Evolutionary conservation across 2,113 vertebrate genomes (phyloP).

Genomic region (Sinocyclocheilus maitianheensis): DNA sequence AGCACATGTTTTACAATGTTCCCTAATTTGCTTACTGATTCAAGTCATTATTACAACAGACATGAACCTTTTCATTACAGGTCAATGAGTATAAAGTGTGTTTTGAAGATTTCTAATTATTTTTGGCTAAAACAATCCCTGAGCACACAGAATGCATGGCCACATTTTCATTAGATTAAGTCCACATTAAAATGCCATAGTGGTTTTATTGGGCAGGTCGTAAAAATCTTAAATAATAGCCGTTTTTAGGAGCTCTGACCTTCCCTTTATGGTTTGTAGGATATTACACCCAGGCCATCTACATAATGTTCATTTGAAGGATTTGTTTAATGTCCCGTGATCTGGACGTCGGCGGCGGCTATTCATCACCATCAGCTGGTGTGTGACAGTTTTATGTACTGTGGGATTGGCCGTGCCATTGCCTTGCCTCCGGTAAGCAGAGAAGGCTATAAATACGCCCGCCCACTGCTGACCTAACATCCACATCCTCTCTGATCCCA

Average conservation of each 20-base stretch:
- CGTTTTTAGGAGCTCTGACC: slow-evolving; percentile 14
- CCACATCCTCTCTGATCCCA: too few relatives aligned
- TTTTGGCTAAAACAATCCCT: slow-evolving; percentile 3
- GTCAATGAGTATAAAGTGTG: slow-evolving; percentile 4
- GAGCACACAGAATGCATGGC: not conserved
- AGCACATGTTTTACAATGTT: slow-evolving; percentile 15
- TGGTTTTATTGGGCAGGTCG: slow-evolving; percentile 6
- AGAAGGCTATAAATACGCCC: too few relatives aligned
- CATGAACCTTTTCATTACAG: not conserved
- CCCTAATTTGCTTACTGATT: slow-evolving; percentile 16
- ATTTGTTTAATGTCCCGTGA: slow-evolving; percentile 33
- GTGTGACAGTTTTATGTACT: slow-evolving; percentile 61
- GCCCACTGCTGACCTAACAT: too few relatives aligned
- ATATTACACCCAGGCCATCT: slow-evolving; percentile 3
- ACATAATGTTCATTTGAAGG: slow-evolving; percentile 11
- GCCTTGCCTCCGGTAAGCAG: too few relatives aligned
- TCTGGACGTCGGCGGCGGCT: slow-evolving; percentile 33
- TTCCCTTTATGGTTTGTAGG: not conserved
- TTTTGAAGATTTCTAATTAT: not conserved
- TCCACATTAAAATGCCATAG: slow-evolving; percentile 25
- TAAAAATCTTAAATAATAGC: not conserved
- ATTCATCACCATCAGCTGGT: slow-evolving; percentile 57
- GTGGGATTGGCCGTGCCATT: slow-evolving; percentile 51
- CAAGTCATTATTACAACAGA: slow-evolving; percentile 18
- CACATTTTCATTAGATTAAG: not conserved